These are phyloP conservation scores for Pterostichus madidus DNA, from an alignment of 2,888 invertebrate species.

Conservation along the genomic window DNA sequence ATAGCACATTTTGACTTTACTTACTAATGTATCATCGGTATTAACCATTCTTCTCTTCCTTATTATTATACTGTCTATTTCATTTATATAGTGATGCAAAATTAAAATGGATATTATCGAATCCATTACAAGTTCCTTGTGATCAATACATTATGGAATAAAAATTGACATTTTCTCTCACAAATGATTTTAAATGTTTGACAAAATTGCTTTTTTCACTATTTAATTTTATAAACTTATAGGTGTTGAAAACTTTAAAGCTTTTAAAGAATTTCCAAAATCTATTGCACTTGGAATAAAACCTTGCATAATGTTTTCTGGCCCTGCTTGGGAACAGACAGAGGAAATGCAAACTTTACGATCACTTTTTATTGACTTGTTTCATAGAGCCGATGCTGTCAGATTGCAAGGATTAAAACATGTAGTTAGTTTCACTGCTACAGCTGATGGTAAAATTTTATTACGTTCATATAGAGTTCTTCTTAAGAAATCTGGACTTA, in stretches of 20 bases:
- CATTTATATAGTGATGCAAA: no score
- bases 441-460: slow-evolving; percentile 87
- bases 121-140: no score
- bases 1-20: no score
- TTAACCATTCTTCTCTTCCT: no score
- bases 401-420: slow-evolving; percentile 96
- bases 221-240: no score
- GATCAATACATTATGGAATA: no score
- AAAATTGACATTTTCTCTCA: no score
- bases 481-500: slow-evolving; percentile 94
- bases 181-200: no score
- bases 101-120: no score
- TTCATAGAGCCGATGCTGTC: slow-evolving; percentile 90
- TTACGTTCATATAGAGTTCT: slow-evolving; percentile 89
- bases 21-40: no score
- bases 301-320: slow-evolving; percentile 94
- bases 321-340: slow-evolving; percentile 92
- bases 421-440: slow-evolving; percentile 92
- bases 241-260: slow-evolving; percentile 90
- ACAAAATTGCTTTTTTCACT: no score
- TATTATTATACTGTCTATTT: no score
- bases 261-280: slow-evolving; percentile 88
- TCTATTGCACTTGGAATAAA: slow-evolving; percentile 86
- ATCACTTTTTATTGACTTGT: slow-evolving; percentile 94
- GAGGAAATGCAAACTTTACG: slow-evolving; percentile 90